Conservation (phyloP, 2,888 invertebrate genomes). For the Acrocera orbiculus region DNA sequence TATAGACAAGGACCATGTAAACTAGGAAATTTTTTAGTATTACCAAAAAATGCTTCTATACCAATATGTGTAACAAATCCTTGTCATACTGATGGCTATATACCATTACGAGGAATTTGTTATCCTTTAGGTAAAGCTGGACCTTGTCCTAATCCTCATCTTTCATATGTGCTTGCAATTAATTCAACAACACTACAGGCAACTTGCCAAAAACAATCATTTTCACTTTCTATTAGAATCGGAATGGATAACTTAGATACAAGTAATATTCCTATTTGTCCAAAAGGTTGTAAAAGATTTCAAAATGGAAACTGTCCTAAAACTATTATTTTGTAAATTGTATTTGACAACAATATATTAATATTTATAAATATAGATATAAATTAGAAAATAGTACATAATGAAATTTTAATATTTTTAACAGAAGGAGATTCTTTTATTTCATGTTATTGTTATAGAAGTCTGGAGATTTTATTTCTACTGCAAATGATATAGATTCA, state of each 20-base stretch:
- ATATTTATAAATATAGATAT: too few species aligned
- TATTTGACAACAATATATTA: too few species aligned
- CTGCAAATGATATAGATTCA: too few species aligned
- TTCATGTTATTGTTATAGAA: too few species aligned
- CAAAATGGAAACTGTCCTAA: slow-evolving; percentile 19
- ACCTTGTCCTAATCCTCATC: slow-evolving; percentile 23
- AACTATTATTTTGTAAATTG: too few species aligned
- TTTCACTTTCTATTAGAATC: slow-evolving; percentile 22
- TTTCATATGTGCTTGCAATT: slow-evolving; percentile 36
- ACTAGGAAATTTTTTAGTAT: slow-evolving; percentile 35
- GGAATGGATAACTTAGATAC: slow-evolving; percentile 15
- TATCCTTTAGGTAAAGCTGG: slow-evolving; percentile 19
- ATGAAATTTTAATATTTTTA: too few species aligned
- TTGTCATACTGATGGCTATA: slow-evolving; percentile 36
- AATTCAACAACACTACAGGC: slow-evolving; percentile 41
- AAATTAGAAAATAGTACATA: too few species aligned
- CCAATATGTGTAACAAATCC: slow-evolving; percentile 45
- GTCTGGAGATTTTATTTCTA: too few species aligned
- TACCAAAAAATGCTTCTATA: slow-evolving; percentile 34
- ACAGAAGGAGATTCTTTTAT: too few species aligned
- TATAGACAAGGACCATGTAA: slow-evolving; percentile 47
- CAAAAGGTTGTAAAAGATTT: slow-evolving; percentile 18
- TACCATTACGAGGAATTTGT: slow-evolving; percentile 25
- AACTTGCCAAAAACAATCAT: slow-evolving; percentile 34
- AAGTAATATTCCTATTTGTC: slow-evolving; percentile 17